A percentile compares a stretch with the other conserved stretches of the same genome.
phyloP scores from a whole-genome alignment of 2,113 vertebrate species.

The Spea multiplicata region DNA sequence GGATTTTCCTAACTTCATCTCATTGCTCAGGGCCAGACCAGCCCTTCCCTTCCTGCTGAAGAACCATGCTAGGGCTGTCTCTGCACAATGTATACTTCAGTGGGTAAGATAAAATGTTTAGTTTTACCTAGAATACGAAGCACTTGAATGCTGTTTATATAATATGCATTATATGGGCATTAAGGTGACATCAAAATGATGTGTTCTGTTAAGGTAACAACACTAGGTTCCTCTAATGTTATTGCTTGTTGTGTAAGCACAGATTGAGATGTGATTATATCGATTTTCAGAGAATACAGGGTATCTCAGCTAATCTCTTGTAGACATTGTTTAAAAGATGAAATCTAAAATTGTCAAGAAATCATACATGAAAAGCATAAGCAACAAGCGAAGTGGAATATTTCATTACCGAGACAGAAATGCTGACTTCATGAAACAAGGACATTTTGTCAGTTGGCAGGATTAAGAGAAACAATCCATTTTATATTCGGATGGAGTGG shows the following conservation, averaged over 20 bases:
- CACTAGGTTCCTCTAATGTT: too few relatives aligned
- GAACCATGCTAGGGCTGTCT: too few relatives aligned
- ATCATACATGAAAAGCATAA: background rate
- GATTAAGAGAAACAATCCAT: constrained; percentile 24
- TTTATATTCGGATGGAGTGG: constrained; percentile 18
- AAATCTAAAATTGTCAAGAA: constrained; percentile 8
- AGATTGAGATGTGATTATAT: constrained; percentile 3
- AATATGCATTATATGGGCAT: too few relatives aligned
- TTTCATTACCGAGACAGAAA: constrained; percentile 1
- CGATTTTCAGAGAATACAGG: background rate
- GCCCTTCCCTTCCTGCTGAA: too few relatives aligned
- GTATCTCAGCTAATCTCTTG: background rate
- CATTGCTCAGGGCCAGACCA: too few relatives aligned
- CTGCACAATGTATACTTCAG: too few relatives aligned
- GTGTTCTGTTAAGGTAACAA: too few relatives aligned
- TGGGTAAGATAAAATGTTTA: too few relatives aligned
- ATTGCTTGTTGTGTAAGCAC: background rate
- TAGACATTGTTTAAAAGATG: background rate
- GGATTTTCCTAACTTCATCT: too few relatives aligned
- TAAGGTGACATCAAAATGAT: too few relatives aligned
- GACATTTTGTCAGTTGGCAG: constrained; percentile 18
- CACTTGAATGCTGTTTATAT: too few relatives aligned
- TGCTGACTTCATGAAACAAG: constrained; percentile 8
- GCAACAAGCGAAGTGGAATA: background rate
- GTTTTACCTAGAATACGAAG: too few relatives aligned